Conservation (phyloP, 2,797 vertebrate species). For the Synaphobranchus kaupii region DNA sequence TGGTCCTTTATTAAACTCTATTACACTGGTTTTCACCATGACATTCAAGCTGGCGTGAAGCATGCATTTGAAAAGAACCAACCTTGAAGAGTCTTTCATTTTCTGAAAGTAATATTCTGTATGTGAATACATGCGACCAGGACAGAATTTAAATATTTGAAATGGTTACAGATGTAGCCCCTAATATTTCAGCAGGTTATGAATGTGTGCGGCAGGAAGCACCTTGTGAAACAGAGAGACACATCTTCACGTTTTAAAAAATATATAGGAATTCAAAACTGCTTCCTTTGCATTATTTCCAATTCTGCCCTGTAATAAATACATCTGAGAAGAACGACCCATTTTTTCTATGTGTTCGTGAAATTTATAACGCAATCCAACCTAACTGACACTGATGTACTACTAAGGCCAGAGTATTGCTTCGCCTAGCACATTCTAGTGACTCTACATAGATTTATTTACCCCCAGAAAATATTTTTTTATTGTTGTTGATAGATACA, state of each 20-base stretch:
- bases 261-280: neutral
- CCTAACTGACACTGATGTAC: slow-evolving; percentile 60
- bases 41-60: neutral
- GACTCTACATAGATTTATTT: slow-evolving; percentile 58
- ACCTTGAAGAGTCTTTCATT: neutral
- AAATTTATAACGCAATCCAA: slow-evolving; percentile 42
- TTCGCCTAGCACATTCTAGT: slow-evolving; percentile 50
- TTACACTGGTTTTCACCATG: neutral
- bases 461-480: slow-evolving; percentile 28
- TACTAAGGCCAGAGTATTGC: slow-evolving; percentile 54
- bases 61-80: neutral
- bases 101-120: neutral
- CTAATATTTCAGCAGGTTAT: neutral
- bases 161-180: neutral
- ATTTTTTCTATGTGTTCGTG: neutral
- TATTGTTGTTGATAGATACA: slow-evolving; percentile 24
- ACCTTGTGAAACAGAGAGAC: neutral
- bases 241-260: neutral
- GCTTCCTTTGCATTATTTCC: neutral
- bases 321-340: neutral
- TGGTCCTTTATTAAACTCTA: neutral
- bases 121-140: neutral
- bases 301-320: neutral
- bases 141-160: neutral
- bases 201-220: neutral